Conservation (phyloP, 2,888 invertebrate species). For the Drosophila anomelani region DNA sequence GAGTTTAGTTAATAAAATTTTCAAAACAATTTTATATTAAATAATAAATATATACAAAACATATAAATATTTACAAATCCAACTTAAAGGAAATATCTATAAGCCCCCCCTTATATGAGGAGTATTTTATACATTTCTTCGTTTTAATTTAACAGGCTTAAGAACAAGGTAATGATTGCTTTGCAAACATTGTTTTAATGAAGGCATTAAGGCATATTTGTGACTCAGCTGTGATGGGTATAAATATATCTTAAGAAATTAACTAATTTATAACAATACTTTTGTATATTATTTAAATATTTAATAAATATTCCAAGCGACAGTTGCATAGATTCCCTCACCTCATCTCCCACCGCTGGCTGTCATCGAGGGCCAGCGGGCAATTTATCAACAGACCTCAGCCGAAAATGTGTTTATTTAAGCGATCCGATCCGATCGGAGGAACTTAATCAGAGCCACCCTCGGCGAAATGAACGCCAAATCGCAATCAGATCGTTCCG, state of each 20-base stretch:
- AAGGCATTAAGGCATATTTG: not conserved
- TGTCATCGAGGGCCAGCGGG: constrained; percentile 60
- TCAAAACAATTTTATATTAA: no score
- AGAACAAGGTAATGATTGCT: constrained; percentile 4
- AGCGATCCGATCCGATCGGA: constrained; percentile 46
- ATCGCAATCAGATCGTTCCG: constrained; percentile 74
- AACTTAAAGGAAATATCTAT: not conserved
- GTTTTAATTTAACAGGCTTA: constrained; percentile 13
- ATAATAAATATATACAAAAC: no score
- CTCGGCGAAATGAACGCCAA: constrained; percentile 30
- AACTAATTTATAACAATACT: not conserved
- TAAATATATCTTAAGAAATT: not conserved
- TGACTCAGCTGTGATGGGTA: not conserved
- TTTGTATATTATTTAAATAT: constrained; percentile 14
- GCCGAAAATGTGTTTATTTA: constrained; percentile 67
- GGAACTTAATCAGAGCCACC: constrained; percentile 66
- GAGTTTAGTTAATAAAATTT: not conserved
- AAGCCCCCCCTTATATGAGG: no score
- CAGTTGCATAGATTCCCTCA: constrained; percentile 56
- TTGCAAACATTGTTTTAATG: not conserved
- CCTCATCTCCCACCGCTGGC: constrained; percentile 30
- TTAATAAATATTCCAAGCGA: constrained; percentile 9
- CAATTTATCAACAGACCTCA: constrained; percentile 64
- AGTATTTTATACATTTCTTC: not conserved
- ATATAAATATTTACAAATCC: no score